Conservation (phyloP, 2,888 invertebrate genomes). For the Deroplatys truncata region DNA sequence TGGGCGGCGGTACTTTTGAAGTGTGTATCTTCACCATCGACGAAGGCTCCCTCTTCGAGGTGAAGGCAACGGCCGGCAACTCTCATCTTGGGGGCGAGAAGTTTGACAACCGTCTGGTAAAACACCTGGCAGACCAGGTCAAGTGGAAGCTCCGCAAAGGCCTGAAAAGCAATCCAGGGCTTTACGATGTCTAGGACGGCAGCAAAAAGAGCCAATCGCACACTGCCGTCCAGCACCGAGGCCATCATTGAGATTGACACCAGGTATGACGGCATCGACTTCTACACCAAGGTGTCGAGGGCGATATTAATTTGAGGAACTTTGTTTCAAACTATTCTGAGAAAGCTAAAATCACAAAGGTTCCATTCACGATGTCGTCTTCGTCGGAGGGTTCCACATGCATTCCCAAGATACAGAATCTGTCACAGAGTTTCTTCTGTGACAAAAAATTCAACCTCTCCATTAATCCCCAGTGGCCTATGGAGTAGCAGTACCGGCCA, state of each 20-base stretch:
- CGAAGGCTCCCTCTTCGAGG: constrained; percentile 81
- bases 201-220: constrained; percentile 83
- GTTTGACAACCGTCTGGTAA: constrained; percentile 87
- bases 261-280: constrained; percentile 91
- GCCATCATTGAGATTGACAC: constrained; percentile 77
- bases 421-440: constrained; percentile 47
- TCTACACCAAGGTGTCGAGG: constrained; percentile 91
- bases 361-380: constrained; percentile 83
- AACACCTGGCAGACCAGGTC: constrained; percentile 86
- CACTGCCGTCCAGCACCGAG: constrained; percentile 50
- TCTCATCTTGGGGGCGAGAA: constrained; percentile 93
- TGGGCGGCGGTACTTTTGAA: constrained; percentile 91
- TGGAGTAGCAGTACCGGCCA: constrained; percentile 94
- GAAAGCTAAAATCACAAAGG: constrained; percentile 96
- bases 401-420: constrained; percentile 88
- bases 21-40: constrained; percentile 93
- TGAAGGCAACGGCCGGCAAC: constrained; percentile 92
- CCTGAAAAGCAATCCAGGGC: constrained; percentile 80
- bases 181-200: constrained; percentile 87
- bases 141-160: constrained; percentile 92
- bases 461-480: constrained; percentile 93
- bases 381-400: constrained; percentile 95
- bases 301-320: constrained; percentile 96
- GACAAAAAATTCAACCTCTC: constrained; percentile 82
- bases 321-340: constrained; percentile 93